Conservation (phyloP, 2,888 invertebrate genomes). For the Amphipyra tragopoginis region DNA sequence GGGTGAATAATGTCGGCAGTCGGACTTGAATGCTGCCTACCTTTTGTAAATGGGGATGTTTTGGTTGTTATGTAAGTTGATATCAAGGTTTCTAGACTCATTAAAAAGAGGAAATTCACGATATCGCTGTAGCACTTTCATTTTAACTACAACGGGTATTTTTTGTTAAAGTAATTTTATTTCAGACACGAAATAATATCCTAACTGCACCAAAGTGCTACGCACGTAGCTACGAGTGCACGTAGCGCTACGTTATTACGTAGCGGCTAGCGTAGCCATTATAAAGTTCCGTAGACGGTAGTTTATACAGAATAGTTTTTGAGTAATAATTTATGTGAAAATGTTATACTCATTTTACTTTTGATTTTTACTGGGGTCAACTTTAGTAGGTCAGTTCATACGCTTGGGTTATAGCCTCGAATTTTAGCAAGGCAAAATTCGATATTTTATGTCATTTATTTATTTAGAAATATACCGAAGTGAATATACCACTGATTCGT, state of each 20-base stretch:
- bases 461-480: too few relatives aligned
- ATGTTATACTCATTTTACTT: constrained; percentile 26
- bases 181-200: constrained; percentile 6
- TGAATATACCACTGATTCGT: too few relatives aligned
- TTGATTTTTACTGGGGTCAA: constrained; percentile 1
- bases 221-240: constrained; percentile 37
- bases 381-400: constrained; percentile 26
- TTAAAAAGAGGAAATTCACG: constrained; percentile 36
- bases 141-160: background rate
- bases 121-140: constrained; percentile 4
- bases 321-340: constrained; percentile 21
- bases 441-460: too few relatives aligned
- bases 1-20: constrained; percentile 61
- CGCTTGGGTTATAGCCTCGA: background rate
- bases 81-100: constrained; percentile 41
- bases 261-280: constrained; percentile 42
- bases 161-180: background rate
- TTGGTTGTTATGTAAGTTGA: constrained; percentile 53
- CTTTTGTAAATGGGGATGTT: constrained; percentile 59
- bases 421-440: too few relatives aligned
- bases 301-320: constrained; percentile 18
- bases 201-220: constrained; percentile 22
- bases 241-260: constrained; percentile 50
- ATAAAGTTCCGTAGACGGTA: constrained; percentile 26
- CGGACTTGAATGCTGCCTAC: constrained; percentile 56